Evolutionary conservation across 2,113 vertebrate species (phyloP).

Genomic region (Collichthys lucidus): DNA sequence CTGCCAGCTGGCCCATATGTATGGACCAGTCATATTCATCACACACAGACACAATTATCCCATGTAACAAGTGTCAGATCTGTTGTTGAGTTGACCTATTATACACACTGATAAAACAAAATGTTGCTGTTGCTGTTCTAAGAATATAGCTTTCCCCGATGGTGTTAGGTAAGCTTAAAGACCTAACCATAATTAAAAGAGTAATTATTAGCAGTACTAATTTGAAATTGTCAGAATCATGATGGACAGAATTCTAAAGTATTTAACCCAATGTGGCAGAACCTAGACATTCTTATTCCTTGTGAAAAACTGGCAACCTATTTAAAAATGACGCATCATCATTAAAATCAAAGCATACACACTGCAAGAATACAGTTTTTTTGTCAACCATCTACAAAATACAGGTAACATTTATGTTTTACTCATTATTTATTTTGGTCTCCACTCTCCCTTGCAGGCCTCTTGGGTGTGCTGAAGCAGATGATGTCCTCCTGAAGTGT

Average conservation of each 20-base stretch:
- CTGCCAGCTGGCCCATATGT: slow-evolving; percentile 78
- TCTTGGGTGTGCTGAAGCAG: slow-evolving; percentile 76
- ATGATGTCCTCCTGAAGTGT: slow-evolving; percentile 81
- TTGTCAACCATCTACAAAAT: background rate
- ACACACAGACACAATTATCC: background rate
- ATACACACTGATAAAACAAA: no score
- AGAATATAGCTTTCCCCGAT: background rate
- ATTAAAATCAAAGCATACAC: no score
- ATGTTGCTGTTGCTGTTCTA: background rate
- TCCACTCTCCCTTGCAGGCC: slow-evolving; percentile 61
- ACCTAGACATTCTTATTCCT: background rate
- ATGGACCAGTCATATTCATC: slow-evolving; percentile 17
- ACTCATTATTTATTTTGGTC: background rate
- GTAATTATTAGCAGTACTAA: background rate
- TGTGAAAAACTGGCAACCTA: background rate
- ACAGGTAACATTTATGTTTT: background rate
- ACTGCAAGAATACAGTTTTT: background rate
- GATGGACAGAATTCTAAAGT: background rate
- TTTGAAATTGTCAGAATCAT: no score
- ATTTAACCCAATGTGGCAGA: background rate
- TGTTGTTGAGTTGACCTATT: background rate
- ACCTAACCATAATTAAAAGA: background rate
- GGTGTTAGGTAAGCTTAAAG: background rate
- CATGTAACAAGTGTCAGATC: background rate
- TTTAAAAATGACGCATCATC: no score